Conservation (phyloP, 2,113 vertebrate genomes). For the Lepus europaeus region DNA sequence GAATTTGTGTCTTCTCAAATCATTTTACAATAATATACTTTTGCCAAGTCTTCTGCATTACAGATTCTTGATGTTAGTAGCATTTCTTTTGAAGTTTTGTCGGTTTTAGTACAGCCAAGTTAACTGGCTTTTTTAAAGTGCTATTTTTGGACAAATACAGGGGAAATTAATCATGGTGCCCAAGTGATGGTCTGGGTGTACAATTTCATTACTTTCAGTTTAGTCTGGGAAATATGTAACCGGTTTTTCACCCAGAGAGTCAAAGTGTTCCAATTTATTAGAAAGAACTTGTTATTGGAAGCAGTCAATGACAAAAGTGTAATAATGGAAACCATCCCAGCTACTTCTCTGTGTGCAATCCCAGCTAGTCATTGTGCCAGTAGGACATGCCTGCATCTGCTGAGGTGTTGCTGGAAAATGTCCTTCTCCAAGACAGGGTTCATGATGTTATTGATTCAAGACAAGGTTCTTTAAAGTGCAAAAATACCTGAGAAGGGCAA, state of each 20-base stretch:
- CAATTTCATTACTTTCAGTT: conserved; percentile 68
- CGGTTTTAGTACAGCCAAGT: conserved; percentile 63
- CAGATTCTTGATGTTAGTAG: conserved; percentile 44
- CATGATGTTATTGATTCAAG: neutral
- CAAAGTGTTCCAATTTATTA: conserved; percentile 69
- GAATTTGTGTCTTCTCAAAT: conserved; percentile 37
- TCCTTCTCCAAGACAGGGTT: neutral
- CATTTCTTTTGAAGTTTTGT: conserved; percentile 68
- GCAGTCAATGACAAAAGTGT: conserved; percentile 2
- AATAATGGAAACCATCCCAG: conserved; percentile 8
- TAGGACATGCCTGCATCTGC: neutral
- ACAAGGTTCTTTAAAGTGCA: conserved; percentile 7
- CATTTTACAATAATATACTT: conserved; percentile 52
- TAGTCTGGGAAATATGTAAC: conserved; percentile 69
- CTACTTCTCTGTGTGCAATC: neutral
- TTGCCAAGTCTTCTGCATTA: conserved; percentile 57
- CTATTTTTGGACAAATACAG: conserved; percentile 75
- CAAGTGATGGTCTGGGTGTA: conserved; percentile 45
- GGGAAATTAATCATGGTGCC: conserved; percentile 71
- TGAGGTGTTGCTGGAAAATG: neutral
- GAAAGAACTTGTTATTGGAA: conserved; percentile 65
- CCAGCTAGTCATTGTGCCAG: neutral
- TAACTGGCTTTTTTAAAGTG: conserved; percentile 66
- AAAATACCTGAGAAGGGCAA: neutral
- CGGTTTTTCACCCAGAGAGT: conserved; percentile 68